A percentile compares a stretch with the other conserved stretches of the same genome.
Conservation (phyloP, 2,797 vertebrate species). For the Tadarida brasiliensis region DNA sequence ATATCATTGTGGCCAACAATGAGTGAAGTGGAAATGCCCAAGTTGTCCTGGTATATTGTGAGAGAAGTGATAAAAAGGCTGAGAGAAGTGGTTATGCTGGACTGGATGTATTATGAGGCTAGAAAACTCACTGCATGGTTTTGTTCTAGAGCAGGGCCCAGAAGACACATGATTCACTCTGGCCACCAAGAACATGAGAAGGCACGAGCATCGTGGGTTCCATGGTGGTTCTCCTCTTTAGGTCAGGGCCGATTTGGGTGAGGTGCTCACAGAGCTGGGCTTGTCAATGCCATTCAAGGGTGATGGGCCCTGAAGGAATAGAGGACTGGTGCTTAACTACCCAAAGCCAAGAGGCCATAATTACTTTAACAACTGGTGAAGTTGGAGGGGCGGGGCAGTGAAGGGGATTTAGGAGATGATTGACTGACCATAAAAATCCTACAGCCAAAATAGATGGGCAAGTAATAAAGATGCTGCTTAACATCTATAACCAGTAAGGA, state of each 20-base stretch:
- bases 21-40: background rate
- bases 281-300: constrained; percentile 31
- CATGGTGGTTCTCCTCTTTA: background rate
- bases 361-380: constrained; percentile 48
- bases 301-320: constrained; percentile 35
- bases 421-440: background rate
- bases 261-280: background rate
- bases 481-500: background rate
- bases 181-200: background rate
- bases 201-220: background rate
- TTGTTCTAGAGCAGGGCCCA: background rate
- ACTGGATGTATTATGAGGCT: background rate
- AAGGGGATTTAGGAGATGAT: constrained; percentile 45
- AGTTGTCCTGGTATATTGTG: background rate
- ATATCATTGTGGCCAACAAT: background rate
- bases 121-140: background rate
- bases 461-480: background rate
- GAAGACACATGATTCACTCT: background rate
- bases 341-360: constrained; percentile 42
- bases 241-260: background rate
- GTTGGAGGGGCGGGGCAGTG: background rate
- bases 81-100: background rate
- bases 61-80: background rate
- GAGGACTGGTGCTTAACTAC: constrained; percentile 27
- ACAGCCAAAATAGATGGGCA: background rate